phyloP scores from a whole-genome alignment of 2,113 vertebrate species.

The Ceyx melanurus region DNA sequence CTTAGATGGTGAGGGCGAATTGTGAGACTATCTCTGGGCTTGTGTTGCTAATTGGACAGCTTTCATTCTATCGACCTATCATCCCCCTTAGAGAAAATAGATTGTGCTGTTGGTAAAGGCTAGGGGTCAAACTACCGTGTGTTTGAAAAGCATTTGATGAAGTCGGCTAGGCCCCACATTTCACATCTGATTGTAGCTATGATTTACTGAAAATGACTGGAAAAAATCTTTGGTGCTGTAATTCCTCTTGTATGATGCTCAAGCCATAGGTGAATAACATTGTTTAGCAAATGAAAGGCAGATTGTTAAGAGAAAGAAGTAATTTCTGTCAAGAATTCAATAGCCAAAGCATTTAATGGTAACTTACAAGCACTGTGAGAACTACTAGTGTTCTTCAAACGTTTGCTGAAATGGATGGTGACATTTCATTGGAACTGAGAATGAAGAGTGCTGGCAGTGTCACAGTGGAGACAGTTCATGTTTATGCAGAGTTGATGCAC shows the following conservation, averaged over 20 bases:
- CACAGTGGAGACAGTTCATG: background rate
- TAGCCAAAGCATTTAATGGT: background rate
- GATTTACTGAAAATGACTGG: background rate
- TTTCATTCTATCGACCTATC: background rate
- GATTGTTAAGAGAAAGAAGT: background rate
- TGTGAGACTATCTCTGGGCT: background rate
- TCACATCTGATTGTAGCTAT: background rate
- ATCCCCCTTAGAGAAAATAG: background rate
- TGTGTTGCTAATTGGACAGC: background rate
- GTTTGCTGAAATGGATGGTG: constrained; percentile 23
- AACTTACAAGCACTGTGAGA: background rate
- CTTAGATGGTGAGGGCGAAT: background rate
- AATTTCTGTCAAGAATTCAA: background rate
- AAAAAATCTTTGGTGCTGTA: background rate
- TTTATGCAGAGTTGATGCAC: background rate
- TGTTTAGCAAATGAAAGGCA: background rate
- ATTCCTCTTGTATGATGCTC: background rate
- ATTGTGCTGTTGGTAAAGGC: background rate
- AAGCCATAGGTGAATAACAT: background rate
- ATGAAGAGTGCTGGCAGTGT: background rate
- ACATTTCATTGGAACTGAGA: background rate
- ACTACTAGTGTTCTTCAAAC: background rate
- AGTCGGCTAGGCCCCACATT: background rate
- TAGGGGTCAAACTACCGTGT: background rate
- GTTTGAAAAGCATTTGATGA: background rate